Evolutionary conservation across 2,797 vertebrate species (phyloP), one percentile per base, ranked within the genome.

Genomic region (Scolopax bukidnonensis): DNA sequence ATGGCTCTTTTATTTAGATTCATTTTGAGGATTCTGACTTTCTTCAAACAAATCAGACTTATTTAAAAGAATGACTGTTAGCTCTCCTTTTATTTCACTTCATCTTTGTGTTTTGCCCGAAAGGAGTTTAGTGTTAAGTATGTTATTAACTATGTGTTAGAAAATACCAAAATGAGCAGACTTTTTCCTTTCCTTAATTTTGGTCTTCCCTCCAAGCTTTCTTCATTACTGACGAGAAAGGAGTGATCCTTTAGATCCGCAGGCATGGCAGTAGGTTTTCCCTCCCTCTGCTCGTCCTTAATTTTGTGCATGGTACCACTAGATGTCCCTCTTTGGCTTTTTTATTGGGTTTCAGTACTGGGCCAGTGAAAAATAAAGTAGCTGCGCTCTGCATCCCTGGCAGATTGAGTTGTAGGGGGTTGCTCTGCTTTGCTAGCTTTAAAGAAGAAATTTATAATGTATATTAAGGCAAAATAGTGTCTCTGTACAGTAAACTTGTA

Each of bases 271-370:
- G 24, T 16, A 48, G 67, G 60, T 20, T 94, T 75, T 89, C 40
- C 27, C 24, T 77, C 24, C 36, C 8, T 45, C 32, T 41, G 15
- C 32, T 71, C 16, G 2, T 25, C 71, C 38, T 82, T 60, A 70
- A 40, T 97, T 90, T 91, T 50, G 51, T 94, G 53, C 33, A 1
- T 50, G 78, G 38, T 92, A 75, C 98, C 98, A 96, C 98, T 98
- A 98, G 98, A 97, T 98, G 98, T 98, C 98, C 97, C 97, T 97
- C 94, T 98, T 97, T 89, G 97, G 97, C 98, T 98, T 98, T 97
- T 97, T 95, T 97, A 96, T 95, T 94, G 80, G 92, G 77, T 92
- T 93, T 93, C 77, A 16, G 38, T 47, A 16, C 57, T 69, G 71
- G n/a, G 63, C 73, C 32, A 13, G 36, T 8, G 77, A 69, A 51